Percentiles rank a stretch among this genome's conserved stretches.
These are phyloP conservation scores for Zaprionus africanus DNA, from an alignment of 1,140 invertebrate genomes.

Conservation along the genomic window DNA sequence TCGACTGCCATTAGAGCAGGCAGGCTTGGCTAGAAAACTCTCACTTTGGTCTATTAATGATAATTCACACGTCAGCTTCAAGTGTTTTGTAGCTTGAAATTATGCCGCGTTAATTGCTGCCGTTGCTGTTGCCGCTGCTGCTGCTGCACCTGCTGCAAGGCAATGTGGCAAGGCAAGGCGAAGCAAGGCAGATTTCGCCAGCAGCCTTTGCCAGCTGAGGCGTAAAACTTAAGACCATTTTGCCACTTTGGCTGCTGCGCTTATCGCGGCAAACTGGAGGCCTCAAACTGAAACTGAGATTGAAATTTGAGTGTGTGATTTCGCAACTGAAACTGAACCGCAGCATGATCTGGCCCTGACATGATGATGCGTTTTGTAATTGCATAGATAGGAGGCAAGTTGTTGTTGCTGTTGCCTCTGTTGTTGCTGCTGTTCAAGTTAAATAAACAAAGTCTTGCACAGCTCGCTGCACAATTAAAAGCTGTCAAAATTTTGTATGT, in stretches of 20 bases:
- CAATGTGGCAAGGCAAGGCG: conserved; percentile 22
- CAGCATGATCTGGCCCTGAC: conserved; percentile 42
- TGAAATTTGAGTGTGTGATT: background rate
- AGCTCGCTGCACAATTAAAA: conserved; percentile 76
- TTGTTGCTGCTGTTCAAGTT: conserved; percentile 46
- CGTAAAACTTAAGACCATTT: conserved; percentile 60
- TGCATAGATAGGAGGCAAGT: conserved; percentile 13
- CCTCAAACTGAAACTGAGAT: background rate
- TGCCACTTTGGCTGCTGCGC: conserved; percentile 11
- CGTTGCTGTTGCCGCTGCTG: conserved; percentile 45
- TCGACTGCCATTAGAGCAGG: conserved; percentile 58
- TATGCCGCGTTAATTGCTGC: conserved; percentile 73
- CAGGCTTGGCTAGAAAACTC: conserved; percentile 50
- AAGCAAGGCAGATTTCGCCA: conserved; percentile 57
- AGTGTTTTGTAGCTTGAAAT: conserved; percentile 59
- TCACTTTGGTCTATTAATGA: conserved; percentile 80
- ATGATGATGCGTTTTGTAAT: conserved; percentile 46
- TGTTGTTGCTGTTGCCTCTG: conserved; percentile 18
- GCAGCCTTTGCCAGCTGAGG: conserved; percentile 68
- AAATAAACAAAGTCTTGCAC: conserved; percentile 49
- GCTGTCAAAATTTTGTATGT: conserved; percentile 73
- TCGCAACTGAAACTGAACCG: conserved; percentile 7
- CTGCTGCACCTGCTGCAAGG: conserved; percentile 56
- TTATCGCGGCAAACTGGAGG: conserved; percentile 35
- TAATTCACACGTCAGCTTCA: conserved; percentile 64